These are phyloP conservation scores for Tauraco hartlaubi DNA, from an alignment of 2,797 vertebrate species.

Conservation along the genomic window DNA sequence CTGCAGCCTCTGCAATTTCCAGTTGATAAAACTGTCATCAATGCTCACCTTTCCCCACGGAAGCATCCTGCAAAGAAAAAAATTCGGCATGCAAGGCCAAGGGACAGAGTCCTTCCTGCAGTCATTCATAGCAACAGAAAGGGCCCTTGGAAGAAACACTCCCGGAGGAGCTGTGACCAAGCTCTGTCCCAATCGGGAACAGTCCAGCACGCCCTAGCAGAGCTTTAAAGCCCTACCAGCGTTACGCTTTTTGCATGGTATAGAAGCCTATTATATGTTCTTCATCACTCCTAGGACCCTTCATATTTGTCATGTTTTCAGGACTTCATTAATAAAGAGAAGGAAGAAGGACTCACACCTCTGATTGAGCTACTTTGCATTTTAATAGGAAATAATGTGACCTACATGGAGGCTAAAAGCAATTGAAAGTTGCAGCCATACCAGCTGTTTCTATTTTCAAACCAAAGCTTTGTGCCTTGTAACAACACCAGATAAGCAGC, in stretches of 20 bases:
- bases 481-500: background rate
- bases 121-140: background rate
- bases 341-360: background rate
- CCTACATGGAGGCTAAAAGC: background rate
- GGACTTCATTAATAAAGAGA: background rate
- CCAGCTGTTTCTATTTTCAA: constrained; percentile 49
- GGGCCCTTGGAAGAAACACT: background rate
- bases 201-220: background rate
- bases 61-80: background rate
- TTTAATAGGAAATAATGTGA: constrained; percentile 10
- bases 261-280: background rate
- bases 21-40: background rate
- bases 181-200: background rate
- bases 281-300: background rate
- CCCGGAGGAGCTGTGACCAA: background rate
- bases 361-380: background rate
- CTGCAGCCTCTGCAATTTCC: background rate
- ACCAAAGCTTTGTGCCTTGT: background rate
- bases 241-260: background rate
- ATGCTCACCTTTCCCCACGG: background rate
- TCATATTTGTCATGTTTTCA: background rate
- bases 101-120: background rate
- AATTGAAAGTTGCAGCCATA: background rate
- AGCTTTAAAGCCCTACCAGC: background rate
- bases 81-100: background rate